Conservation (phyloP, 2,797 vertebrate species). For the Morelia viridis region DNA sequence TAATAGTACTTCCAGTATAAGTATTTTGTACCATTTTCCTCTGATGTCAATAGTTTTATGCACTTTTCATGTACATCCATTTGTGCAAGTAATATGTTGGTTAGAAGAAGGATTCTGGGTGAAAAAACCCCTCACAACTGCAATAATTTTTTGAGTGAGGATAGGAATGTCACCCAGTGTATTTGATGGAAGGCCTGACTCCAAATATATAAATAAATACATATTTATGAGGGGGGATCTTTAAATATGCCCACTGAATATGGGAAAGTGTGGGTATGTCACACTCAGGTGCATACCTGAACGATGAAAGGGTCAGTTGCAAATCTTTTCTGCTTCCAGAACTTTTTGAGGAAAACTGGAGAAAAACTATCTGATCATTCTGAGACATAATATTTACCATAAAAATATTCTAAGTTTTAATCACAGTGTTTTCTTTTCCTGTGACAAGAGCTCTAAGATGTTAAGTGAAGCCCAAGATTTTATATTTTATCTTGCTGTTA, state of each 20-base stretch:
- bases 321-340: background rate
- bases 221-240: background rate
- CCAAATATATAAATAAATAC: background rate
- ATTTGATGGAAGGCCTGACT: background rate
- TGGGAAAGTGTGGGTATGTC: background rate
- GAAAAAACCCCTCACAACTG: background rate
- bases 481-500: conserved; percentile 4
- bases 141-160: background rate
- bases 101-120: background rate
- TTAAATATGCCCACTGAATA: background rate
- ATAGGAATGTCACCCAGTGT: background rate
- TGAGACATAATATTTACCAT: conserved; percentile 4
- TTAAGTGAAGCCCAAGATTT: background rate
- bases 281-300: background rate
- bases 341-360: background rate
- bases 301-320: background rate
- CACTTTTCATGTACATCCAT: background rate
- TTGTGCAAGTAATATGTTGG: background rate
- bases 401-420: conserved; percentile 6
- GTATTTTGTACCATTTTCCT: background rate
- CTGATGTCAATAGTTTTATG: background rate
- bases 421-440: background rate
- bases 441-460: conserved; percentile 12
- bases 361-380: background rate
- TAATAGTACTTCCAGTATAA: background rate